A percentile compares a stretch with the other conserved stretches of the same genome.
These are phyloP conservation scores for Sorex araneus DNA, from an alignment of 2,113 vertebrate genomes.

Conservation along the genomic window DNA sequence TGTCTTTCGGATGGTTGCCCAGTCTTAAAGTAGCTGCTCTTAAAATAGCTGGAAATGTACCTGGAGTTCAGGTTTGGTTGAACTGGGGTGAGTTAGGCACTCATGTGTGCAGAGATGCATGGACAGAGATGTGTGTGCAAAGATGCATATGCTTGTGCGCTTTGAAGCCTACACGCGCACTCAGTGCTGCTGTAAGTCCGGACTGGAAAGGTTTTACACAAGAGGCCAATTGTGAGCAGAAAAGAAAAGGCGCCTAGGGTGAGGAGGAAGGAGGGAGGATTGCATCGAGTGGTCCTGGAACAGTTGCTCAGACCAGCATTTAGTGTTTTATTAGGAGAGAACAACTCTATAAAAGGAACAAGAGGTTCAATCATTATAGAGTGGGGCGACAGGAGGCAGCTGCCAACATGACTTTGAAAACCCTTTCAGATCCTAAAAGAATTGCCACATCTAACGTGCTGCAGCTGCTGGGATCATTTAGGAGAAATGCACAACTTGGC, in stretches of 20 bases:
- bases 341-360: constrained; percentile 94
- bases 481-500: constrained; percentile 86
- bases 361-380: constrained; percentile 90
- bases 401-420: constrained; percentile 91
- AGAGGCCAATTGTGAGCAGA: constrained; percentile 65
- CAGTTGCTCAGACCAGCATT: constrained; percentile 85
- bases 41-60: constrained; percentile 86
- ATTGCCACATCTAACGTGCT: constrained; percentile 88
- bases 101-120: constrained; percentile 26
- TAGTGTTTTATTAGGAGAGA: constrained; percentile 93
- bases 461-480: constrained; percentile 88
- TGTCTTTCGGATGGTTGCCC: constrained; percentile 87
- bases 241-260: constrained; percentile 37
- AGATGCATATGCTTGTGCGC: constrained; percentile 1
- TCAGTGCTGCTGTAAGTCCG: background rate
- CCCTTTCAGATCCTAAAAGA: constrained; percentile 89
- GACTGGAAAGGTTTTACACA: constrained; percentile 52
- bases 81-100: constrained; percentile 65
- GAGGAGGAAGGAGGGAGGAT: constrained; percentile 82
- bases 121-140: background rate
- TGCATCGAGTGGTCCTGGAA: constrained; percentile 85
- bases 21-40: constrained; percentile 87
- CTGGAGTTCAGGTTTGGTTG: constrained; percentile 81
- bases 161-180: background rate
- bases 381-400: constrained; percentile 90